A percentile compares a stretch with the other conserved stretches of the same genome.
These are phyloP conservation scores for Drosophila persimilis DNA, from an alignment of 1,140 invertebrate species.

Conservation along the genomic window DNA sequence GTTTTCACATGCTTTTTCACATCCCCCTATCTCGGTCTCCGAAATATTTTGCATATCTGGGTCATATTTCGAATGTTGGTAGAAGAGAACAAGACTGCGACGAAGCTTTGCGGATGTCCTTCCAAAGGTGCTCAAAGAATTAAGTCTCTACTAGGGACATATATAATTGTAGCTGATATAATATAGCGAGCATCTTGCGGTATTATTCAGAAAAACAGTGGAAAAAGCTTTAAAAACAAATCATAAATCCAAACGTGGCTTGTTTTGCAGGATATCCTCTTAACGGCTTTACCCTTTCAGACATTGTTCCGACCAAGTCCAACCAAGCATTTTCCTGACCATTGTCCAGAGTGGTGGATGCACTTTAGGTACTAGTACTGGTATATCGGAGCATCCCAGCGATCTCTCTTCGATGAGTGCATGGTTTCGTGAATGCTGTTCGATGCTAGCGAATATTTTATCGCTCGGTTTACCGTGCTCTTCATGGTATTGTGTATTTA, in stretches of 20 bases:
- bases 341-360: not conserved
- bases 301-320: not conserved
- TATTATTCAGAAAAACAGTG: too few species aligned
- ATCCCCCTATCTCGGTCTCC: slow-evolving; percentile 1
- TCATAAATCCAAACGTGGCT: too few species aligned
- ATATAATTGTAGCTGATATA: too few species aligned
- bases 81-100: not conserved
- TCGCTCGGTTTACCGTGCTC: slow-evolving; percentile 36
- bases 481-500: slow-evolving; percentile 48
- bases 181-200: too few species aligned
- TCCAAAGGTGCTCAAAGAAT: not conserved
- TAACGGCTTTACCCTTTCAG: not conserved
- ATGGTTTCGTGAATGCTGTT: slow-evolving; percentile 31
- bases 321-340: too few species aligned
- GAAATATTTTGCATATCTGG: slow-evolving; percentile 55
- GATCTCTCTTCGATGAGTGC: slow-evolving; percentile 39
- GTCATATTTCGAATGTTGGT: slow-evolving; percentile 47
- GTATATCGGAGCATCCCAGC: slow-evolving; percentile 12
- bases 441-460: slow-evolving; percentile 53
- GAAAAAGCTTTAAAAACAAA: too few species aligned
- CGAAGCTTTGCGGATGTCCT: not conserved
- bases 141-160: too few species aligned
- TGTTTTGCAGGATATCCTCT: not conserved
- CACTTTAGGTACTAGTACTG: not conserved
- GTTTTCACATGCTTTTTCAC: slow-evolving; percentile 10